Evolutionary conservation across 2,113 vertebrate genomes (phyloP).

Genomic region (Lepisosteus oculatus): DNA sequence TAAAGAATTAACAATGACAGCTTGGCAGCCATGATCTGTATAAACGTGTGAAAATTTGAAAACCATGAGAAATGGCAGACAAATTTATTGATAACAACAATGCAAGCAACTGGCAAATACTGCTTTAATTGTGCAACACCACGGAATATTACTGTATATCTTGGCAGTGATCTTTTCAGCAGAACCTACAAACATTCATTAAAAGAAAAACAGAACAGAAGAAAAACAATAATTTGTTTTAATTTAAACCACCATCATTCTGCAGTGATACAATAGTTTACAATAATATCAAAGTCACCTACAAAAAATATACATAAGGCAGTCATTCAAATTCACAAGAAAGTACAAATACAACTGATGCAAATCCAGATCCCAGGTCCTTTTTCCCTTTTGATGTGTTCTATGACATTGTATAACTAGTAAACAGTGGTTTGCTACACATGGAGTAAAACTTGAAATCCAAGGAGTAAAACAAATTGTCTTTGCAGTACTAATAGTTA

Average conservation of each 20-base stretch:
- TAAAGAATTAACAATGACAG: no score
- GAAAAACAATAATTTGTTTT: conserved; percentile 13
- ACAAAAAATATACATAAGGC: conserved; percentile 52
- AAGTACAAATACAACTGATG: conserved; percentile 45
- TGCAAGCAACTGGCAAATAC: conserved; percentile 21
- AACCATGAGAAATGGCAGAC: no score
- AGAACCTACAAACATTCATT: conserved; percentile 14
- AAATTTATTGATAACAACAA: background rate
- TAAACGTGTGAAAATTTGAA: no score
- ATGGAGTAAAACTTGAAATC: no score
- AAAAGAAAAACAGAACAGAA: conserved; percentile 2
- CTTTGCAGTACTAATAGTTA: no score
- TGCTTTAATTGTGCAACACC: conserved; percentile 32
- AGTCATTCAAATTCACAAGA: conserved; percentile 44
- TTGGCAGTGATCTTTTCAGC: conserved; percentile 20
- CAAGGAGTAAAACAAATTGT: no score
- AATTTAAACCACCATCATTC: conserved; percentile 15
- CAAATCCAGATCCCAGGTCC: conserved; percentile 11
- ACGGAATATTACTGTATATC: conserved; percentile 11
- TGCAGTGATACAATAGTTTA: conserved; percentile 27
- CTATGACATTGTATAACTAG: background rate
- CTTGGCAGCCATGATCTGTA: no score
- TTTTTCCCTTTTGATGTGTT: background rate
- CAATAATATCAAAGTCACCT: conserved; percentile 35
- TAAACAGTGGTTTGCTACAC: background rate